These are phyloP conservation scores for Todus mexicanus DNA, from an alignment of 2,797 vertebrate genomes.

Conservation along the genomic window DNA sequence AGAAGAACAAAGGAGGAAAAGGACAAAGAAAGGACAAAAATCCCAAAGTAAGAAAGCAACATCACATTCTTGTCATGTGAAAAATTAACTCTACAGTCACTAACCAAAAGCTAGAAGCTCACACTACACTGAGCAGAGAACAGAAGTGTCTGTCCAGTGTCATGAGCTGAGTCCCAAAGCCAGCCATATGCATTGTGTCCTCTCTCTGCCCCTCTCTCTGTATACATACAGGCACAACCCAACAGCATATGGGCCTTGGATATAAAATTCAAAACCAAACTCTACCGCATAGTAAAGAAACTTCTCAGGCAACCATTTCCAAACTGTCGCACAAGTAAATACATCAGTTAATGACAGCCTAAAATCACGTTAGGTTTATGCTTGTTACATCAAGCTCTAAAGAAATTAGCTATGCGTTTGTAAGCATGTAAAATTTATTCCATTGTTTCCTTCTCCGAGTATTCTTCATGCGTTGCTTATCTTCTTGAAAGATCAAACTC, in stretches of 20 bases:
- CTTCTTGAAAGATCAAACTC: background rate
- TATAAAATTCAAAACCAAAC: background rate
- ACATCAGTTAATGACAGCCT: background rate
- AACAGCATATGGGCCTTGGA: background rate
- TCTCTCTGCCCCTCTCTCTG: background rate
- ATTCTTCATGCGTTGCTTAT: background rate
- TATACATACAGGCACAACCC: background rate
- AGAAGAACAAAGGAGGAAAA: background rate
- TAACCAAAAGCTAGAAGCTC: background rate
- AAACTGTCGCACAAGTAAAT: background rate
- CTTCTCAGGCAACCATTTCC: background rate
- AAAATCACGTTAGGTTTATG: background rate
- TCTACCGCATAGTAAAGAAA: background rate
- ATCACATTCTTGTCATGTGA: background rate
- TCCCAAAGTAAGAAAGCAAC: background rate
- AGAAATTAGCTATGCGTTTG: background rate
- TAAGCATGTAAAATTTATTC: background rate
- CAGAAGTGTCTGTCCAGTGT: background rate
- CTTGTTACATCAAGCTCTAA: background rate
- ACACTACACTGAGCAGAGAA: background rate
- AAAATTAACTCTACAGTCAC: background rate
- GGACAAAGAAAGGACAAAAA: background rate
- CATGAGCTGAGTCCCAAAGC: background rate
- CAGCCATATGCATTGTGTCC: background rate
- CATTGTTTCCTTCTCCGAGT: background rate